These are phyloP conservation scores for Pararge aegeria DNA, from an alignment of 1,140 invertebrate genomes.

Conservation along the genomic window DNA sequence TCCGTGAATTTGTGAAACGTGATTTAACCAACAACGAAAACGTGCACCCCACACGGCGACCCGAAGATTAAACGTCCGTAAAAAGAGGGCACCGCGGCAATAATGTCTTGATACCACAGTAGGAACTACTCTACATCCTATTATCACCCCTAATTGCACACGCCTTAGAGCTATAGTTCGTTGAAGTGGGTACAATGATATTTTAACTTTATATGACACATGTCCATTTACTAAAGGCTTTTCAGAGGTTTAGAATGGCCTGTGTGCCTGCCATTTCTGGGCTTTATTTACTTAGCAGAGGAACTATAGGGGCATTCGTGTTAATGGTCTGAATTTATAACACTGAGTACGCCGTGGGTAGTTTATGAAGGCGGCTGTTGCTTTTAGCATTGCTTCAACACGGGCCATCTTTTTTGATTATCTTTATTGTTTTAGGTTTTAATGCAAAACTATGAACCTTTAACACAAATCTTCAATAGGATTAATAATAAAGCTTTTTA, in stretches of 20 bases:
- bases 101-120: conserved; percentile 62
- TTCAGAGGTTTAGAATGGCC: conserved; percentile 36
- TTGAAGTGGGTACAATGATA: conserved; percentile 21
- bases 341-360: conserved; percentile 6
- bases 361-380: conserved; percentile 9
- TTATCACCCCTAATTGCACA: conserved; percentile 15
- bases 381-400: conserved; percentile 13
- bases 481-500: too few relatives aligned
- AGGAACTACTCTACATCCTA: background rate
- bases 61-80: conserved; percentile 69
- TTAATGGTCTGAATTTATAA: conserved; percentile 18
- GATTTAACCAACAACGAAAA: conserved; percentile 31
- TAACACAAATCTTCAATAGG: too few relatives aligned
- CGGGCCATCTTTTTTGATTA: background rate
- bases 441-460: too few relatives aligned
- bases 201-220: conserved; percentile 55
- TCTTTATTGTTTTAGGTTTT: too few relatives aligned
- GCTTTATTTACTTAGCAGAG: conserved; percentile 6
- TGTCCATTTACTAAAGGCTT: conserved; percentile 55
- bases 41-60: conserved; percentile 33
- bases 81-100: conserved; percentile 60
- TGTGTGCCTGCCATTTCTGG: conserved; percentile 21
- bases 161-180: conserved; percentile 12
- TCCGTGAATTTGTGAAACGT: background rate
- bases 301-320: background rate